Percentiles rank a stretch among this genome's conserved stretches.
Evolutionary conservation across 2,113 vertebrate genomes (phyloP).

Genomic region (Lycaon pictus): DNA sequence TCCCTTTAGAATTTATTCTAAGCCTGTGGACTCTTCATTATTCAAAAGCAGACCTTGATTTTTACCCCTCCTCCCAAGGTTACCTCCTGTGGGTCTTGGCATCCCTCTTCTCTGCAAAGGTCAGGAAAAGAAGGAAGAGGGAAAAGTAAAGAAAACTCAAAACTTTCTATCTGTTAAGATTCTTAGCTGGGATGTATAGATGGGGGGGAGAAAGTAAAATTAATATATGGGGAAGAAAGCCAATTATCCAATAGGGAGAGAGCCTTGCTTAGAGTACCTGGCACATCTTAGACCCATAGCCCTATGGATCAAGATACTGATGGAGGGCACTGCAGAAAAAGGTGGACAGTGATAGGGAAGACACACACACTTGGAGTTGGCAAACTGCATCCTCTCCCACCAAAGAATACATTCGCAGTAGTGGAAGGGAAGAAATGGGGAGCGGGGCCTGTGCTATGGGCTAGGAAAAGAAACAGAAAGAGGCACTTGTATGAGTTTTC

Average conservation of each 20-base stretch:
- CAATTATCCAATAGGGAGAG: neutral
- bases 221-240: neutral
- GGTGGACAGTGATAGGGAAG: neutral
- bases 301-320: neutral
- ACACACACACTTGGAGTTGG: neutral
- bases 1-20: constrained; percentile 9
- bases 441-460: neutral
- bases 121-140: constrained; percentile 17
- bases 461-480: constrained; percentile 20
- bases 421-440: neutral
- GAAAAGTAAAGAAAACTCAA: neutral
- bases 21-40: constrained; percentile 30
- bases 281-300: neutral
- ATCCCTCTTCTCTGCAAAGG: neutral
- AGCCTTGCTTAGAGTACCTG: neutral
- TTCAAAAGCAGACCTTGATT: constrained; percentile 48
- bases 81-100: neutral
- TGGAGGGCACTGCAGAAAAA: neutral
- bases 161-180: neutral
- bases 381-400: neutral
- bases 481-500: neutral
- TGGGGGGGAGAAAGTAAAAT: neutral
- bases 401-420: neutral
- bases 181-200: neutral
- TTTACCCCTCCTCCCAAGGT: constrained; percentile 6